These are phyloP conservation scores for Drosophila colorata DNA, from an alignment of 2,888 invertebrate genomes.

Conservation along the genomic window DNA sequence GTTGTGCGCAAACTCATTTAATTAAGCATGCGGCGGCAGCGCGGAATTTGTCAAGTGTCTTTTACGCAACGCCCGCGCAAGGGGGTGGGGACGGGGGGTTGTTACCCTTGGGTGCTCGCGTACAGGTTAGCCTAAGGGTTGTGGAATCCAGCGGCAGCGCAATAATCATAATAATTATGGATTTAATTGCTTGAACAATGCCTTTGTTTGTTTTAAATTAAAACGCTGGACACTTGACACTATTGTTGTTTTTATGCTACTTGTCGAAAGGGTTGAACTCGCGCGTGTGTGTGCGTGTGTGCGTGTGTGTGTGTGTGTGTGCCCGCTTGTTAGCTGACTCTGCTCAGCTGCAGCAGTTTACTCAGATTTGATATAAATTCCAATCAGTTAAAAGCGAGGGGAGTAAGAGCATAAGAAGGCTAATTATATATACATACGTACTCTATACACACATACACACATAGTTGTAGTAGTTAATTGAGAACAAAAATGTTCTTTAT, in stretches of 20 bases:
- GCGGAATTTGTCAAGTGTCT: constrained; percentile 75
- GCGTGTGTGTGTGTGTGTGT: no score
- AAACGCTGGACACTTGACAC: constrained; percentile 62
- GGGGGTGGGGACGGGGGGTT: background rate
- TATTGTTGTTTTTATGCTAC: constrained; percentile 19
- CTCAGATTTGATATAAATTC: no score
- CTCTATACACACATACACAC: no score
- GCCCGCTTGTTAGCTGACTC: no score
- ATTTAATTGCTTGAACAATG: constrained; percentile 69
- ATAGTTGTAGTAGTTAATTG: no score
- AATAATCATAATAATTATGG: constrained; percentile 65
- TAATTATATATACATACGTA: no score
- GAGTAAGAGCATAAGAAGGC: no score
- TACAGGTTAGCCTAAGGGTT: constrained; percentile 16
- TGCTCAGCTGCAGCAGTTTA: no score
- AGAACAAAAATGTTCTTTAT: no score
- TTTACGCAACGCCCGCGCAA: constrained; percentile 28
- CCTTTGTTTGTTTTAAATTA: constrained; percentile 70
- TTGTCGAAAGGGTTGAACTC: no score
- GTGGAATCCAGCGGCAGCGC: constrained; percentile 24
- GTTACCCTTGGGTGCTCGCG: background rate
- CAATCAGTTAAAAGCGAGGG: no score
- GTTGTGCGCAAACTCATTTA: constrained; percentile 76
- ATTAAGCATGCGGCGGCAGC: constrained; percentile 72
- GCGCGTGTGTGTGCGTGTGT: no score